Evolutionary conservation across 2,888 invertebrate genomes (phyloP).

Genomic region (Dryobotodes eremita): DNA sequence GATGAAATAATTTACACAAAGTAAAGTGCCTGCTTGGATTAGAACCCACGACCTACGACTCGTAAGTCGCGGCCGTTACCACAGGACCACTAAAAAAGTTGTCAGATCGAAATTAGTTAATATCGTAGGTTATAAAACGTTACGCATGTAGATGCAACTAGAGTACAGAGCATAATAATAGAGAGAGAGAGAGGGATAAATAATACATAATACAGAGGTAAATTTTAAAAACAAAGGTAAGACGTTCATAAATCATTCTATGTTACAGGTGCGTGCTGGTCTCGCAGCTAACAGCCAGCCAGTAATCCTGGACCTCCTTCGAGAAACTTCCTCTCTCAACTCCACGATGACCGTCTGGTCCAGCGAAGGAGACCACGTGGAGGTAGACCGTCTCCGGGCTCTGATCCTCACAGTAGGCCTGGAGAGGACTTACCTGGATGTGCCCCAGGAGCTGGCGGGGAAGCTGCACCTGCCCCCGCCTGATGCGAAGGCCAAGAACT

Average conservation of each 20-base stretch:
- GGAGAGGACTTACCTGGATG: constrained; percentile 94
- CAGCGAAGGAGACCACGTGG: constrained; percentile 92
- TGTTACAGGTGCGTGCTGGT: constrained; percentile 83
- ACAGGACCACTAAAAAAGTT: no score
- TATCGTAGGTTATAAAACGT: no score
- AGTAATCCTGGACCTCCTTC: constrained; percentile 91
- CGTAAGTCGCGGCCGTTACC: no score
- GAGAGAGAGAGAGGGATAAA: no score
- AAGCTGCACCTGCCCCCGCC: constrained; percentile 87
- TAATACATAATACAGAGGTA: neutral
- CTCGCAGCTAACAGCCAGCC: constrained; percentile 92
- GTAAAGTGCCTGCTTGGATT: no score
- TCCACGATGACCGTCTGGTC: constrained; percentile 96
- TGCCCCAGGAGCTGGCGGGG: constrained; percentile 92
- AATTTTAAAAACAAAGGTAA: neutral
- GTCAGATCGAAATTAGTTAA: no score
- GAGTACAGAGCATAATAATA: no score
- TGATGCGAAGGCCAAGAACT: constrained; percentile 75
- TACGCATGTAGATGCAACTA: no score
- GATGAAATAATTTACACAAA: no score
- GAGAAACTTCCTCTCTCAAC: constrained; percentile 86
- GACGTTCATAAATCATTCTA: neutral
- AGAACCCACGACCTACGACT: no score
- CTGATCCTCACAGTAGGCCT: constrained; percentile 93
- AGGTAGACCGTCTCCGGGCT: constrained; percentile 92